Base-by-base conservation (phyloP, 2,888 invertebrate genomes). In the Limnephilus marmoratus region DNA sequence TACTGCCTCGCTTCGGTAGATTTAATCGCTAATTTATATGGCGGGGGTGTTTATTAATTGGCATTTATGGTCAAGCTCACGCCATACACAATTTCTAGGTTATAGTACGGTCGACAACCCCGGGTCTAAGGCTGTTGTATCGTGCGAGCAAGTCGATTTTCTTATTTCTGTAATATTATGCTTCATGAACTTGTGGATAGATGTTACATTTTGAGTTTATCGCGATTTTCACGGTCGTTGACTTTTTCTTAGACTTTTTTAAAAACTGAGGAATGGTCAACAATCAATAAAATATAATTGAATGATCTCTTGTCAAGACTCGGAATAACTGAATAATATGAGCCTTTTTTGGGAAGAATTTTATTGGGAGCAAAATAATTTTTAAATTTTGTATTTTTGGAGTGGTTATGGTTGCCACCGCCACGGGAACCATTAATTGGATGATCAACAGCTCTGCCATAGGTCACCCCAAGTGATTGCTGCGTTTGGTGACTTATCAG, bases 1-100 rank as follows among this genome's bases (percentile, higher is more conserved):
- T 83, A 11, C 37, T 41, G 83, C 37, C 11, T 93, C 92, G 85
- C 92, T 68, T 91, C 18, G 93, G 93, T 85, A 92, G 93, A 92
- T 91, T 80, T 53, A 34, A 81, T 90, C 85, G 31, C 68, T 91
- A 80, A 80, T 87, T 87, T 86, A 86, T 91, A 82, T 85, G 88
- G 85, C 24, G 29, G 18, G 45, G 86, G 53, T 37, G 53, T 86
- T 45, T 80, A 86, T 91, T 85, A 80, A 86, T 91, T 81, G 87
- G 80, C 87, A 88, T 81, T 91, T 82, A 80, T 88, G 68, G 49
- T 31, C 31, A 37, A 29, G 81, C 81, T 31, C 90, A 90, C 90
- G 90, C 41, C 80, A 90, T 45, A 34, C n/a, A 81, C 29, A 18
- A 15, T 68, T 68, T 53, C 34, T 53, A 68, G 68, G 68, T 68